These are phyloP conservation scores for Eulemur albifrons DNA, from an alignment of 2,797 vertebrate genomes.

Conservation along the genomic window DNA sequence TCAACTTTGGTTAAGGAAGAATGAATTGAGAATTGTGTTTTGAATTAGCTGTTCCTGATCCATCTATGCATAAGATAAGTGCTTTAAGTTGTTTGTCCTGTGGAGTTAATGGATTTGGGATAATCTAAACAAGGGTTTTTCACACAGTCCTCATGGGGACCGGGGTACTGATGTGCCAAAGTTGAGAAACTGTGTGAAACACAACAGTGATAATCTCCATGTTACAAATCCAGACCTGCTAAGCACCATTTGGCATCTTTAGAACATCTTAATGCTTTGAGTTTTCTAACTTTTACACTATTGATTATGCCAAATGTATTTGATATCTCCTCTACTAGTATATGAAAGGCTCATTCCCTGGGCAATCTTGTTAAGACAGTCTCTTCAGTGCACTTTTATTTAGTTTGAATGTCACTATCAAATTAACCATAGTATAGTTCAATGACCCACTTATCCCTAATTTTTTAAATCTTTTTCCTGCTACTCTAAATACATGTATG, in stretches of 20 bases:
- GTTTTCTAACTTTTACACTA: neutral
- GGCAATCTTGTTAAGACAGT: neutral
- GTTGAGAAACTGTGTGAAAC: neutral
- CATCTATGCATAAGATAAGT: neutral
- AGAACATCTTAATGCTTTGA: neutral
- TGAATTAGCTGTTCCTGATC: neutral
- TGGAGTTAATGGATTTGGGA: neutral
- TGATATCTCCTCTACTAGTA: neutral
- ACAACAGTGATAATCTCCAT: neutral
- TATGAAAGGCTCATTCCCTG: neutral
- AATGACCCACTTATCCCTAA: neutral
- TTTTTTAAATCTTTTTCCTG: neutral
- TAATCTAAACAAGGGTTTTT: neutral
- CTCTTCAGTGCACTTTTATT: neutral
- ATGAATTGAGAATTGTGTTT: neutral
- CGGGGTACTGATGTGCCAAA: neutral
- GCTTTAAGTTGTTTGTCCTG: neutral
- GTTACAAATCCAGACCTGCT: neutral
- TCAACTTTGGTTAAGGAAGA: neutral
- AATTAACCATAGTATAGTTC: neutral
- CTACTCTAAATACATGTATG: neutral
- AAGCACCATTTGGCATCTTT: neutral
- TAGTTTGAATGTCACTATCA: constrained; percentile 22
- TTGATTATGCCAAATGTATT: neutral
- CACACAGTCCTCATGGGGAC: neutral